Evolutionary conservation across 92 coral and sea anemone species (phyloP).

Genomic region (Zoanthus solanderi): DNA sequence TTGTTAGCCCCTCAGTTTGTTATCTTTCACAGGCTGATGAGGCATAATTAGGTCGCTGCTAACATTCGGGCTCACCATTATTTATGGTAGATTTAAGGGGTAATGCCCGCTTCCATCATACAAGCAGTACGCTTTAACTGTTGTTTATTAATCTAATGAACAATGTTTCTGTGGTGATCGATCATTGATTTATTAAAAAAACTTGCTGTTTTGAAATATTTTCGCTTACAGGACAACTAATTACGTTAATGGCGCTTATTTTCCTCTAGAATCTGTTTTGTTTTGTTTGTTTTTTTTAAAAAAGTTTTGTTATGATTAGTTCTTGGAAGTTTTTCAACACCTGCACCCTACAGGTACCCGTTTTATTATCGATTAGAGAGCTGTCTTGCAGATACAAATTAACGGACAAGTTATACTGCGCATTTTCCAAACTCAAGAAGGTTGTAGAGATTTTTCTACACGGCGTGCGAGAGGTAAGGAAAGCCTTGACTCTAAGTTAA

Average conservation of each 20-base stretch:
- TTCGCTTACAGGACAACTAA: neutral
- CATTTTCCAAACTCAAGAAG: neutral
- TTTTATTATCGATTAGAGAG: neutral
- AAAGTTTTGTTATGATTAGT: neutral
- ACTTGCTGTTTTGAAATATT: no score
- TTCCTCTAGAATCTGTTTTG: neutral
- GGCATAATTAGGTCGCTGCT: no score
- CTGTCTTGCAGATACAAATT: neutral
- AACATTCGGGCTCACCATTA: no score
- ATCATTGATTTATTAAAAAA: neutral
- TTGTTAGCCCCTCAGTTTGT: no score
- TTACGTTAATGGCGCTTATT: neutral
- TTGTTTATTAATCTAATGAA: no score
- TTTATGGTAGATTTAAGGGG: no score
- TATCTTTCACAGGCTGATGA: no score
- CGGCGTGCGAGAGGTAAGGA: neutral
- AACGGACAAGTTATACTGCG: neutral
- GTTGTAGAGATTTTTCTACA: neutral
- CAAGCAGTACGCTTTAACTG: no score
- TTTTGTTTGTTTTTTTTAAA: neutral
- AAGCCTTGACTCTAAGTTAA: neutral
- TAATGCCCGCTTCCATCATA: no score
- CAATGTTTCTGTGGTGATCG: neutral
- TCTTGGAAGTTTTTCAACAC: slow-evolving; percentile 5
- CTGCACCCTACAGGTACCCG: neutral